Evolutionary conservation across 2,113 vertebrate genomes (phyloP).

Genomic region (Phasianus colchicus): DNA sequence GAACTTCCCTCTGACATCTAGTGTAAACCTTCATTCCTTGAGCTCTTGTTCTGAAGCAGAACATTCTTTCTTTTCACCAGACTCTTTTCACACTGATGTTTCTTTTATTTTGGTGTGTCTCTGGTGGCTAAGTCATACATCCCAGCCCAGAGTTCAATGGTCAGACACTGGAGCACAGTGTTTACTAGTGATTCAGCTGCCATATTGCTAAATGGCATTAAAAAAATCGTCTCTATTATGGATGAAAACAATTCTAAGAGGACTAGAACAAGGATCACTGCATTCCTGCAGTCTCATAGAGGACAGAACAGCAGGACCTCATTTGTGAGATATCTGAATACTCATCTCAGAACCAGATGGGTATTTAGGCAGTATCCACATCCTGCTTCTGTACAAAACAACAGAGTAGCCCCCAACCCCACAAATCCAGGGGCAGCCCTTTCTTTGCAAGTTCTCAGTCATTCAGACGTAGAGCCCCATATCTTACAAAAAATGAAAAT

Average conservation of each 20-base stretch:
- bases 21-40: too few species aligned
- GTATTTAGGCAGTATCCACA: not conserved
- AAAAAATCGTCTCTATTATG: not conserved
- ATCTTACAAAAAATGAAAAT: not conserved
- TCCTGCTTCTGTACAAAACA: not conserved
- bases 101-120: not conserved
- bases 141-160: not conserved
- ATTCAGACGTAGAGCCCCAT: accelerated
- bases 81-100: not conserved
- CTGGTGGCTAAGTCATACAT: not conserved
- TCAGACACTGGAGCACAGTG: not conserved
- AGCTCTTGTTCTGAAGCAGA: not conserved
- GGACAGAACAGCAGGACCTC: not conserved
- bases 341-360: not conserved
- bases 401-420: not conserved
- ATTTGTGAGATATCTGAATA: not conserved
- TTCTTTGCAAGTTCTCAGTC: not conserved
- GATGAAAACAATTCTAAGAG: not conserved
- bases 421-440: not conserved
- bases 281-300: not conserved
- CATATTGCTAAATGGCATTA: not conserved
- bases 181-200: not conserved
- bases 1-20: too few species aligned
- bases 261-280: not conserved
- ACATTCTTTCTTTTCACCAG: not conserved